These are phyloP conservation scores for Misgurnus mizolepis DNA, from an alignment of 2,113 vertebrate species.

Conservation along the genomic window DNA sequence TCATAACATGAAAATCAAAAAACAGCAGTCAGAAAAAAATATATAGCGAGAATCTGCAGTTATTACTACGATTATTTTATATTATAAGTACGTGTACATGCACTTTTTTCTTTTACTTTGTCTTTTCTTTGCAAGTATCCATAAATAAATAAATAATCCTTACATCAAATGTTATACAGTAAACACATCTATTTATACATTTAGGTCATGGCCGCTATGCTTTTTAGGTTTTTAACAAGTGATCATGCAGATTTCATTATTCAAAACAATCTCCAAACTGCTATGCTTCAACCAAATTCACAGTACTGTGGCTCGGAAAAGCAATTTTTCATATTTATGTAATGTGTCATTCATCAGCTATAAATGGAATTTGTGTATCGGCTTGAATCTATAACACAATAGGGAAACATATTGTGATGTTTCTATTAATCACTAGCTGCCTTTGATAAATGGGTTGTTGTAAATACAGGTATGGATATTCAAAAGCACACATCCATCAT, in stretches of 20 bases:
- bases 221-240: background rate
- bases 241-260: background rate
- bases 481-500: conserved; percentile 61
- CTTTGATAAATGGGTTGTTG: conserved; percentile 49
- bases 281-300: background rate
- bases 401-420: conserved; percentile 34
- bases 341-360: background rate
- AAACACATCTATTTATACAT: background rate
- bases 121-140: background rate
- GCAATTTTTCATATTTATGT: conserved; percentile 25
- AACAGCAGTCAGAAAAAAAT: too few relatives aligned
- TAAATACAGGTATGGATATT: conserved; percentile 52
- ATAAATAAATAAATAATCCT: background rate
- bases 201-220: background rate
- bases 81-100: background rate
- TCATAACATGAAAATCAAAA: too few relatives aligned
- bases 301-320: background rate
- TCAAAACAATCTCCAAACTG: background rate
- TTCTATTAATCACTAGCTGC: conserved; percentile 55
- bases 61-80: background rate
- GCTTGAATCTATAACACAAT: conserved; percentile 22
- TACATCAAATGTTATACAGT: background rate
- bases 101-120: too few relatives aligned
- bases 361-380: conserved; percentile 10
- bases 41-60: too few relatives aligned